Evolutionary conservation across 1,140 invertebrate genomes (phyloP).

Genomic region (Drosophila melanica): DNA sequence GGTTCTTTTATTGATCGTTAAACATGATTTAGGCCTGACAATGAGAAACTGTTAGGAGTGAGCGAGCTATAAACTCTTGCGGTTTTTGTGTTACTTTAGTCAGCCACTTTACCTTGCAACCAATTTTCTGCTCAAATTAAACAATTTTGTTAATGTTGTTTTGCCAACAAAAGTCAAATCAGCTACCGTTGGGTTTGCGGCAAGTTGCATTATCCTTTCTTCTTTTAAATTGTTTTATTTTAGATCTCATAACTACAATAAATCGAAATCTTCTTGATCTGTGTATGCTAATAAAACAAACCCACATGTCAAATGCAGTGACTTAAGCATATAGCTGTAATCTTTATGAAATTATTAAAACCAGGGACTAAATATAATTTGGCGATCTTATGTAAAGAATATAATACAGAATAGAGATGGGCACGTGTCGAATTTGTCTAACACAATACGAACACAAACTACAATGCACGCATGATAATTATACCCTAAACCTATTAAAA

Average conservation of each 20-base stretch:
- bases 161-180: slow-evolving; percentile 38
- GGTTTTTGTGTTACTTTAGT: slow-evolving; percentile 54
- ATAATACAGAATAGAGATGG: too few species aligned
- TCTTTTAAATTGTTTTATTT: slow-evolving; percentile 32
- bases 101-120: slow-evolving; percentile 33
- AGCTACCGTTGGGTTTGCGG: slow-evolving; percentile 69
- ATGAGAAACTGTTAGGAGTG: slow-evolving; percentile 74
- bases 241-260: not conserved
- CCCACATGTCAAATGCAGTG: too few species aligned
- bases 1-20: slow-evolving; percentile 77
- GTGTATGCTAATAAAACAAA: too few species aligned
- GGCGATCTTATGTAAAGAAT: too few species aligned
- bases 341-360: too few species aligned
- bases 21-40: slow-evolving; percentile 80
- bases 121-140: slow-evolving; percentile 63
- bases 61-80: slow-evolving; percentile 62
- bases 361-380: too few species aligned
- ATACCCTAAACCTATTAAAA: too few species aligned
- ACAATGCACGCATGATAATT: too few species aligned
- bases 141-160: slow-evolving; percentile 68
- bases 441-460: too few species aligned
- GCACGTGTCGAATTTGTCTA: too few species aligned
- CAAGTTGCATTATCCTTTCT: slow-evolving; percentile 7
- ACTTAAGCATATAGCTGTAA: too few species aligned
- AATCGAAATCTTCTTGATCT: not conserved